Conservation (phyloP, 2,797 vertebrate genomes). For the Scomberomorus guttatus region DNA sequence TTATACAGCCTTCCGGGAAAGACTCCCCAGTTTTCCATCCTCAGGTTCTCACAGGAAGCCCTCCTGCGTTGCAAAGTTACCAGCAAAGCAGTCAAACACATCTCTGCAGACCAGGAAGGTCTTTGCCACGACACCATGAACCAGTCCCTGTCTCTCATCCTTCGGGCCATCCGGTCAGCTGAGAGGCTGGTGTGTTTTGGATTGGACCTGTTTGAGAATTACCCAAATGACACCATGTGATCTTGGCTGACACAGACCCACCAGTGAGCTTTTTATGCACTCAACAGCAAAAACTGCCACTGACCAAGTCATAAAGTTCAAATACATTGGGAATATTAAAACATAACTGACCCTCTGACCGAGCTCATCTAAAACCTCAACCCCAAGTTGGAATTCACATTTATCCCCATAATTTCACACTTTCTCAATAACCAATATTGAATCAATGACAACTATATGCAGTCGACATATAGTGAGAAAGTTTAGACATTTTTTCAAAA, state of each 20-base stretch:
- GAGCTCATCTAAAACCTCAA: neutral
- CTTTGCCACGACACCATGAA: conserved; percentile 64
- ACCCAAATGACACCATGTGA: conserved; percentile 68
- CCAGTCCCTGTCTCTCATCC: conserved; percentile 88
- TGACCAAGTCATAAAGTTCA: neutral
- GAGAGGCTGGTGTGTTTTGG: conserved; percentile 91
- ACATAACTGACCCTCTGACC: neutral
- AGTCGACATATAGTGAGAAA: neutral
- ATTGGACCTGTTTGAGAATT: conserved; percentile 91
- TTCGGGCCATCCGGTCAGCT: conserved; percentile 90
- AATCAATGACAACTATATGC: neutral
- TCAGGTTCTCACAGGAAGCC: conserved; percentile 85
- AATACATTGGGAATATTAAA: conserved; percentile 3
- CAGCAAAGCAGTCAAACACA: conserved; percentile 35
- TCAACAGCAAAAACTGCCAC: conserved; percentile 8
- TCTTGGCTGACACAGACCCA: neutral
- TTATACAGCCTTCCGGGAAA: conserved; percentile 90
- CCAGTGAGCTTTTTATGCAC: neutral
- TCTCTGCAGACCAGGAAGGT: conserved; percentile 65
- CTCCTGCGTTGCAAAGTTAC: conserved; percentile 52
- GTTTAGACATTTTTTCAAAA: neutral
- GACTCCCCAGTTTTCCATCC: conserved; percentile 87
- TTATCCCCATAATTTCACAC: neutral
- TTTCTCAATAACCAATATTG: neutral
- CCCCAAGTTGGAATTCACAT: too few relatives aligned